Base-by-base conservation (phyloP, 2,113 vertebrate species). In the Cariama cristata region DNA sequence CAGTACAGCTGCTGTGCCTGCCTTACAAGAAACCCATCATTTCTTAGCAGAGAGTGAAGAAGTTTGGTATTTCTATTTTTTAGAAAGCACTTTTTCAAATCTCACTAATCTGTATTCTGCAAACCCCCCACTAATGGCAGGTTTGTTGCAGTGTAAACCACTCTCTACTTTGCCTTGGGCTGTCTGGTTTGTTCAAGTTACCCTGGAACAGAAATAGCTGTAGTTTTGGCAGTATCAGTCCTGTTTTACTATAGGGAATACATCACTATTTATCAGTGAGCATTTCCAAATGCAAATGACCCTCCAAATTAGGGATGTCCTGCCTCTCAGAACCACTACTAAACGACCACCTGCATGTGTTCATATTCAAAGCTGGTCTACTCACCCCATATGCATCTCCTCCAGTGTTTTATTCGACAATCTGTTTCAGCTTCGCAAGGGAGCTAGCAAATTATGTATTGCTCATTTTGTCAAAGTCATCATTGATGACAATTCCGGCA, bases 391-490 rank as follows among this genome's bases (percentile, higher is more conserved):
- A 98, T 98, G 98, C 95, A 97, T 97, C 98, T 98, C 98, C 98
- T 98, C 98, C 97, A 98, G 98, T 98, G 95, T 98, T 98, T 98
- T 98, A 98, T 98, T 97, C 21, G 24, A 98, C 98, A 99, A 98
- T 98, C 98, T 98, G 98, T 97, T 98, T 98, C 96, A 97, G 98
- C 95, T 98, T 98, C 76, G 40, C 94, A 88, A 98, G 98, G 98
- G 98, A 98, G 97, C 97, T 96, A 97, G 97, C 95, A 98, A 98
- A 98, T 98, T 98, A 98, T 98, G 98, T 98, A 98, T 98, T 98
- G 98, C 98, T 98, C 98, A 97, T 98, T 98, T 98, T 98, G 96
- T 98, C 98, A 98, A 98, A 98, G 98, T 98, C 98, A 98, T 98
- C 98, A 98, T 35, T 98, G 98, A 98, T 98, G 98, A 98, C 98